Evolutionary conservation across 2,888 invertebrate genomes (phyloP), one percentile per base, ranked within the genome.

Genomic region (Schizotus pectinicornis): DNA sequence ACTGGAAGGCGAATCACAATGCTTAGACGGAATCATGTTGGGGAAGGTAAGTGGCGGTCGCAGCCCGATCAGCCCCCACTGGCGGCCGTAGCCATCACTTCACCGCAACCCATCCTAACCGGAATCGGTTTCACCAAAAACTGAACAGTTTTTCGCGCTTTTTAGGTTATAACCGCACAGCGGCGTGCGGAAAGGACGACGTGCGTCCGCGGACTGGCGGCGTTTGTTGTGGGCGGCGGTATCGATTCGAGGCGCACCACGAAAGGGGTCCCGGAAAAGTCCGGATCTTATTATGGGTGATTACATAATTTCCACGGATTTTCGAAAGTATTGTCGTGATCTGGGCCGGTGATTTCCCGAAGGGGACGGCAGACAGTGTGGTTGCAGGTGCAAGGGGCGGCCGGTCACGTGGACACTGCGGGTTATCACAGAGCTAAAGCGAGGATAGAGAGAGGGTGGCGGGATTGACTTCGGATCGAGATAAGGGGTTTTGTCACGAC

Each of bases 21-120:
- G 72, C 67, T 77, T 71, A 78, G 77, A 77, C 77, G 78, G 77
- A 78, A 74, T 76, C 78, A 78, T 78, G 61, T 67, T 67, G 54
- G 62, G 61, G 62, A 64, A 63, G 62, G 46, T 62, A 68, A 56
- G 54, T 45, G 42, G 50, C 56, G 54, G 64, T 63, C 46, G 62
- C 54, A 63, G 62, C 56, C 53, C 49, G 38, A 54, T 65, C 60
- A 68, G 58, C 62, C 22, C 22, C 22, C 22, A 22, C 22, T 22
- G 22, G 22, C 22, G 22, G 22, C 22, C 22, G 5, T 5, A 22
- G 22, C 22, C 22, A 22, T 22, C 22, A 22, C 22, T 22, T 22
- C 22, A 22, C 5, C 22, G 22, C 22, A 22, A 22, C 22, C 3
- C 22, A 22, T 22, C 22, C 5, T 5, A 22, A 22, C 22, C 22